Conservation (phyloP, 2,113 vertebrate genomes). For the Electrona antarctica region DNA sequence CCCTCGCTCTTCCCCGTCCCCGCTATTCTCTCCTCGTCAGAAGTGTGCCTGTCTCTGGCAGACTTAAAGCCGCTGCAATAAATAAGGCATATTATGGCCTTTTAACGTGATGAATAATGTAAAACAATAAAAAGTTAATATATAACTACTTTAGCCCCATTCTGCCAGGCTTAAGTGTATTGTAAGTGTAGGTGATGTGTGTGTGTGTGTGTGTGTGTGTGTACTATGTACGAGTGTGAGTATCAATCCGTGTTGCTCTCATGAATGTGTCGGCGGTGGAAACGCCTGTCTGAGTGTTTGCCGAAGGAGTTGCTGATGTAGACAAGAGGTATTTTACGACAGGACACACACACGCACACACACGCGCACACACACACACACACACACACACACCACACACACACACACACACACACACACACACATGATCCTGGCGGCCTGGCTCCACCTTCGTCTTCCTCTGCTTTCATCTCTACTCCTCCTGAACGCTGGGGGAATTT, state of each 20-base stretch:
- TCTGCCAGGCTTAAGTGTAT: conserved; percentile 74
- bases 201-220: not conserved
- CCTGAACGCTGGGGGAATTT: conserved; percentile 41
- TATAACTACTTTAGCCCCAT: conserved; percentile 79
- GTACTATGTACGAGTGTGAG: not conserved
- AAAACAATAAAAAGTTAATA: conserved; percentile 82
- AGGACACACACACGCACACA: conserved; percentile 35
- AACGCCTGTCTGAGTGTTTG: conserved; percentile 70
- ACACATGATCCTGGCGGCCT: conserved; percentile 38
- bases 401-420: conserved; percentile 24
- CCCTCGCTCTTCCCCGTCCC: conserved; percentile 17
- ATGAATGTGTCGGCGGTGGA: conserved; percentile 62
- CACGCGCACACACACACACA: too few species aligned
- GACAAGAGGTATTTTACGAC: conserved; percentile 64
- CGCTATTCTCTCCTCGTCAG: conserved; percentile 38
- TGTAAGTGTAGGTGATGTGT: conserved; percentile 60
- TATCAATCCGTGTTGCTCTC: conserved; percentile 11
- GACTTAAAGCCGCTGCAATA: conserved; percentile 69
- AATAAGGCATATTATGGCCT: conserved; percentile 80
- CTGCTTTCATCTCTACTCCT: conserved; percentile 58
- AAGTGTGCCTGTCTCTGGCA: conserved; percentile 59
- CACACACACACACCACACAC: conserved; percentile 43
- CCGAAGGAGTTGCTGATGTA: conserved; percentile 67
- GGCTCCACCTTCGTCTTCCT: conserved; percentile 51
- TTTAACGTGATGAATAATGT: conserved; percentile 81